These are phyloP conservation scores for Pithys albifrons DNA, from an alignment of 2,113 vertebrate genomes.

Conservation along the genomic window DNA sequence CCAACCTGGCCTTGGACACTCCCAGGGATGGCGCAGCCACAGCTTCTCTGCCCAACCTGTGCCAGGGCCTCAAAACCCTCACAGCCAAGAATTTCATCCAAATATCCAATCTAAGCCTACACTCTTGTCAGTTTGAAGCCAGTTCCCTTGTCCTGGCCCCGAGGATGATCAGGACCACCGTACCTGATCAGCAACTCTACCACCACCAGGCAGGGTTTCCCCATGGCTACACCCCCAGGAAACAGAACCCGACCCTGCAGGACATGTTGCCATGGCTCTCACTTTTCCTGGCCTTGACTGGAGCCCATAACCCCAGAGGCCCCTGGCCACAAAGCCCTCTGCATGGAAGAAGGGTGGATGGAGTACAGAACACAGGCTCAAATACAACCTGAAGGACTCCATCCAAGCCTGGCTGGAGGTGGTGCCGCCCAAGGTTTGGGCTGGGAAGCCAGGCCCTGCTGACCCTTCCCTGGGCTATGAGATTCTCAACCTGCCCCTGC, in stretches of 20 bases:
- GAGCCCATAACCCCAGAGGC: background rate
- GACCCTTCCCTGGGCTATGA: background rate
- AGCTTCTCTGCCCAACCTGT: background rate
- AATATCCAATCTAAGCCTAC: too few species aligned
- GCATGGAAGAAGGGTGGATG: background rate
- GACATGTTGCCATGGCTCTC: background rate
- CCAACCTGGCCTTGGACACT: background rate
- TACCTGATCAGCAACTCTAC: background rate
- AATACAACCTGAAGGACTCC: background rate
- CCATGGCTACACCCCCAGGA: too few species aligned
- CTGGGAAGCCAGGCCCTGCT: background rate
- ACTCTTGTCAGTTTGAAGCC: background rate
- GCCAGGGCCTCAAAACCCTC: background rate
- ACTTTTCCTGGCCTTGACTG: background rate
- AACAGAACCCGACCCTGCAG: background rate
- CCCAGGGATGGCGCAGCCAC: background rate
- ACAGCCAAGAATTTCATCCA: background rate
- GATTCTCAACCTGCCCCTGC: accelerated
- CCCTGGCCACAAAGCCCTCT: background rate
- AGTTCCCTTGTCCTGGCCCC: background rate
- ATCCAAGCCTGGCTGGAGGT: background rate
- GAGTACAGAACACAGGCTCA: background rate
- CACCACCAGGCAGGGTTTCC: background rate
- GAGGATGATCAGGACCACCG: background rate
- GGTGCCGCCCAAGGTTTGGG: background rate